phyloP scores from a whole-genome alignment of 2,797 vertebrate species.

The Anguilla marmorata region DNA sequence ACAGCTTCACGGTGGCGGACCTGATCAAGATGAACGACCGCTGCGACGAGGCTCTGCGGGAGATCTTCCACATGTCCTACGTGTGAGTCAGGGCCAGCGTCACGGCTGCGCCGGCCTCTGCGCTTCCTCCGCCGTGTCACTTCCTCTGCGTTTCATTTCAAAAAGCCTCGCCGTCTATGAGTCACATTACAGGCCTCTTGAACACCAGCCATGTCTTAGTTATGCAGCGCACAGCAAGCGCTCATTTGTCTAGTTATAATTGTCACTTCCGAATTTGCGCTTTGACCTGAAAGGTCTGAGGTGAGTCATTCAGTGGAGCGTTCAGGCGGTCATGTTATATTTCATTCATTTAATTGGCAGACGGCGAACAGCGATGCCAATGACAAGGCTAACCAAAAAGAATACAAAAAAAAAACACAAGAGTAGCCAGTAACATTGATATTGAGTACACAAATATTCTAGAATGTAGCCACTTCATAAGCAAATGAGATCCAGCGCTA shows the following conservation, averaged over 20 bases:
- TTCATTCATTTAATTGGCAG: neutral
- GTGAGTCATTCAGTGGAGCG: neutral
- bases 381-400: neutral
- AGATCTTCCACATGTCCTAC: slow-evolving; percentile 98
- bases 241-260: neutral
- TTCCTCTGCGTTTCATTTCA: neutral
- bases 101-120: neutral
- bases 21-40: slow-evolving; percentile 98
- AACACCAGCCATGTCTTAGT: neutral
- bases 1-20: slow-evolving; percentile 88
- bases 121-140: neutral
- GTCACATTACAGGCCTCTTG: neutral
- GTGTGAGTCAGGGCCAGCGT: slow-evolving; percentile 74
- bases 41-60: slow-evolving; percentile 91
- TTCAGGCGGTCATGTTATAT: neutral
- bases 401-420: neutral
- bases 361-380: neutral
- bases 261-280: neutral
- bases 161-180: neutral
- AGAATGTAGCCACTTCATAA: neutral
- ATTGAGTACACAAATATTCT: neutral
- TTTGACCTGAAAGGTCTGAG: neutral
- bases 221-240: neutral
- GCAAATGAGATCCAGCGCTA: neutral
- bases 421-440: neutral